These are phyloP conservation scores for Sphenopsis melanotis DNA, from an alignment of 2,797 vertebrate species.

Conservation along the genomic window DNA sequence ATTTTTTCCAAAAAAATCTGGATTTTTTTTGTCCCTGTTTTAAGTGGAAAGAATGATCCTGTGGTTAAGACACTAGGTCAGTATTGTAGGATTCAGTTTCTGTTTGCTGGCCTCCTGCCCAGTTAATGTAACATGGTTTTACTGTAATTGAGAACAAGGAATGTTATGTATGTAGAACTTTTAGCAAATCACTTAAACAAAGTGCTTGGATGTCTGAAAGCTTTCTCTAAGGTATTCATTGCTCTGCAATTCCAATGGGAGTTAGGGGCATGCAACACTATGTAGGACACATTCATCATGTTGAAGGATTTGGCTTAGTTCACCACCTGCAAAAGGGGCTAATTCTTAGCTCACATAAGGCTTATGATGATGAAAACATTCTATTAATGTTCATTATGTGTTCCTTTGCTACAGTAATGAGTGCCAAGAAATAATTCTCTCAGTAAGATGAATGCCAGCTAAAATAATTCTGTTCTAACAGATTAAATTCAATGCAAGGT, in stretches of 20 bases:
- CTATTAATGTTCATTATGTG: slow-evolving; percentile 66
- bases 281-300: slow-evolving; percentile 1
- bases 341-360: slow-evolving; percentile 54
- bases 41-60: background rate
- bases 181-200: slow-evolving; percentile 29
- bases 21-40: background rate
- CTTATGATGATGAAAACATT: slow-evolving; percentile 58
- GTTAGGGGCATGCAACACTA: background rate
- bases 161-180: background rate
- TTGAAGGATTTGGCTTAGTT: slow-evolving; percentile 49
- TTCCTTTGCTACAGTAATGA: slow-evolving; percentile 33
- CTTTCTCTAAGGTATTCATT: slow-evolving; percentile 20
- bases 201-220: slow-evolving; percentile 34
- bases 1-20: background rate
- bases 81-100: background rate
- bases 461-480: slow-evolving; percentile 55
- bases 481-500: slow-evolving; percentile 40
- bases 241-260: slow-evolving; percentile 3
- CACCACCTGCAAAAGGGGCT: slow-evolving; percentile 47
- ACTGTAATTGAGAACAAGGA: slow-evolving; percentile 33
- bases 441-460: slow-evolving; percentile 27
- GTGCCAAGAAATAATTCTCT: slow-evolving; percentile 50
- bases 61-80: background rate
- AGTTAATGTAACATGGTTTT: background rate
- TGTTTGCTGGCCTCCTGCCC: slow-evolving; percentile 20